Conservation (phyloP, 2,113 vertebrate genomes). For the Onychostoma macrolepis region DNA sequence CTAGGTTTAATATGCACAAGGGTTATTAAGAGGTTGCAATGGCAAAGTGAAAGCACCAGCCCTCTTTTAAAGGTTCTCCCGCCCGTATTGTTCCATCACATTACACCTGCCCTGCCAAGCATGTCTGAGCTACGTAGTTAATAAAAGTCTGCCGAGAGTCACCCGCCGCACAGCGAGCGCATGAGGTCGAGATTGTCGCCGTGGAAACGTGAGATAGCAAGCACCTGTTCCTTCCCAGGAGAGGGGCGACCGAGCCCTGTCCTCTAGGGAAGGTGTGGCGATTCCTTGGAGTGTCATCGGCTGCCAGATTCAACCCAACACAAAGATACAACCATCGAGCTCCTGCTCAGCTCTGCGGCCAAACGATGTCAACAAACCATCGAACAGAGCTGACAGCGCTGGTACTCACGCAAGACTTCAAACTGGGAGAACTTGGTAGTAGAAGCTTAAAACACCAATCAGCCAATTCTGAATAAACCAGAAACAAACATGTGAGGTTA, state of each 20-base stretch:
- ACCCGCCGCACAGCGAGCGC: slow-evolving; percentile 69
- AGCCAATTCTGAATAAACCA: neutral
- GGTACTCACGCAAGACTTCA: neutral
- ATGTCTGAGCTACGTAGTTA: slow-evolving; percentile 67
- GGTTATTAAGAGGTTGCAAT: slow-evolving; percentile 50
- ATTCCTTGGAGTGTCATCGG: slow-evolving; percentile 36
- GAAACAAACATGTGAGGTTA: neutral
- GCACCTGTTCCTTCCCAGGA: slow-evolving; percentile 51
- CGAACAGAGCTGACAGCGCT: neutral
- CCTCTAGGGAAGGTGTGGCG: slow-evolving; percentile 41
- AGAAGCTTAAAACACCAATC: neutral
- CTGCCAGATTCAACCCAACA: slow-evolving; percentile 29
- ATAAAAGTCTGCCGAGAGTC: slow-evolving; percentile 72
- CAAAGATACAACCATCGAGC: slow-evolving; percentile 7
- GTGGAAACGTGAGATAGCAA: slow-evolving; percentile 79
- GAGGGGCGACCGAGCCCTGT: slow-evolving; percentile 46
- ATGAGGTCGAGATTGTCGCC: slow-evolving; percentile 72
- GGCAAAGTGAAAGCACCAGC: slow-evolving; percentile 9
- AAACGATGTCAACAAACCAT: neutral
- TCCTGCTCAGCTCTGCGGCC: neutral
- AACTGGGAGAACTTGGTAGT: neutral
- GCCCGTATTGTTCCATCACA: slow-evolving; percentile 62
- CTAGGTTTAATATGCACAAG: slow-evolving; percentile 65
- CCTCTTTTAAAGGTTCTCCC: slow-evolving; percentile 57
- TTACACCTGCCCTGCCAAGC: slow-evolving; percentile 74